These are phyloP conservation scores for Callipepla squamata DNA, from an alignment of 2,113 vertebrate genomes.

Conservation along the genomic window DNA sequence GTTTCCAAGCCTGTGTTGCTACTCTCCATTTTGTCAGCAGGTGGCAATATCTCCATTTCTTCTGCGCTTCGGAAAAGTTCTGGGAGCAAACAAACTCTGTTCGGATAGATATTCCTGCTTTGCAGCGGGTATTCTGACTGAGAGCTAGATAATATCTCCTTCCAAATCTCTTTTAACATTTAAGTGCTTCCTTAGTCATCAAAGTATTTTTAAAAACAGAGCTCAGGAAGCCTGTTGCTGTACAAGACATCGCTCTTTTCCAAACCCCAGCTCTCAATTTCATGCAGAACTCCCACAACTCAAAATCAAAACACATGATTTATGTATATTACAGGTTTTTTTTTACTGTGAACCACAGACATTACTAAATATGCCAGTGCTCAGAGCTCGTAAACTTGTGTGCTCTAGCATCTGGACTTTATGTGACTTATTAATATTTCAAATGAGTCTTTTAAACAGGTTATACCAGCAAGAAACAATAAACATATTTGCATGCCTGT, in stretches of 20 bases:
- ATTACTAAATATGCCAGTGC: background rate
- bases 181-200: constrained; percentile 32
- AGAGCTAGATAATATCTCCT: background rate
- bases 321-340: background rate
- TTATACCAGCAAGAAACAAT: background rate
- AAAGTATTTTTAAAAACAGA: constrained; percentile 38
- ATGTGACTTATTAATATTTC: constrained; percentile 15
- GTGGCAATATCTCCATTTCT: constrained; percentile 64
- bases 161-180: constrained; percentile 8
- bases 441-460: constrained; percentile 37
- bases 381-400: constrained; percentile 9
- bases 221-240: background rate
- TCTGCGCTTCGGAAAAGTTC: background rate
- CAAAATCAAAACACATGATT: background rate
- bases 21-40: constrained; percentile 40
- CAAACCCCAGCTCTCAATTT: background rate
- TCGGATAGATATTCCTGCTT: background rate
- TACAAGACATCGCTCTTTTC: background rate
- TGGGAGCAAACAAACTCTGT: background rate
- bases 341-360: background rate
- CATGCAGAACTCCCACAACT: background rate
- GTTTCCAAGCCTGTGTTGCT: background rate
- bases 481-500: background rate
- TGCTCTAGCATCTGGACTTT: background rate
- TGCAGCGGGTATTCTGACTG: background rate